Base-by-base conservation (phyloP, 2,797 vertebrate genomes). In the Atherinosoma microstoma region DNA sequence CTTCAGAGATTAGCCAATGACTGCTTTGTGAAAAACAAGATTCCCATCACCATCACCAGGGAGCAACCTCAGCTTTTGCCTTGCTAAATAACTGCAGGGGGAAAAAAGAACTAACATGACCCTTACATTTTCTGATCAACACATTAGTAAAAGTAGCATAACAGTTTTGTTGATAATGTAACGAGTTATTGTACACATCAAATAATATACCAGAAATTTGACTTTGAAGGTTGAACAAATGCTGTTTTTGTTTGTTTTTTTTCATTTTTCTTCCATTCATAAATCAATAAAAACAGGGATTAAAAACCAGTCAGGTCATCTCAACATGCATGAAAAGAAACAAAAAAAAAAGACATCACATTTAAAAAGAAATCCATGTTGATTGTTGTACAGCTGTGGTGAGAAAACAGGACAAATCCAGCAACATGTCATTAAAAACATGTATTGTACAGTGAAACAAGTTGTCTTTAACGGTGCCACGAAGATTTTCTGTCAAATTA, bases 151-250 rank as follows among this genome's bases (percentile, higher is more conserved):
- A 96, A 96, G 64, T 95, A 96, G 93, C 85, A 95, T 93, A 95
- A 94, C 92, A 85, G 73, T 94, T 95, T 93, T 93, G 94, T 93
- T 93, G 94, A 96, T 96, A 96, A 96, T 96, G 95, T 97, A 96
- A 96, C 95, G 95, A 96, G 95, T 96, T 95, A 96, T 96, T 95
- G 95, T 96, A 97, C 96, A 97, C 96, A 96, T 96, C 94, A 97
- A 97, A 96, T 96, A 95, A 96, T 95, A 95, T 96, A 97, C 94
- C 95, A 95, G 96, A 67, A 94, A 91, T 91, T 84, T 87, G 94
- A 85, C 95, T 94, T 90, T 93, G 94, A 90, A 96, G 79, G 64
- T 84, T 90, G 79, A 93, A 87, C 84, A 94, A 94, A 94, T 92
- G 73, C 36, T 58, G 64, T 62, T 82, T 84, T 88, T 85, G 70